Evolutionary conservation across 2,797 vertebrate species (phyloP), one percentile per base, ranked within the genome.

Genomic region (Sphenodon punctatus): DNA sequence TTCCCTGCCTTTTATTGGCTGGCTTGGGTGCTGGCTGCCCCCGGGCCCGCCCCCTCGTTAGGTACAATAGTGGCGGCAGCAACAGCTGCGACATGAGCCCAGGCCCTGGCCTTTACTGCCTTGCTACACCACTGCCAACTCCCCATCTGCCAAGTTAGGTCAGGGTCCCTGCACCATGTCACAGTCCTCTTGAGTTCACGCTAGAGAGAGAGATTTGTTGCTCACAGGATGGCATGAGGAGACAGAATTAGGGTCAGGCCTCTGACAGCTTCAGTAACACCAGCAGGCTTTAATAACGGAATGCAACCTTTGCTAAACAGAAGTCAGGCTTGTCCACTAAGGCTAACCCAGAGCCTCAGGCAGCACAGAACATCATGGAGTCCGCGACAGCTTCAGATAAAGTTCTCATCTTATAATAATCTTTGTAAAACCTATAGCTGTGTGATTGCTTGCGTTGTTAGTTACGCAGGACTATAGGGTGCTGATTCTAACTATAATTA

Each of bases 271-370:
- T 11, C 53, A 19, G 17, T 55, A 16, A 55, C 16, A 32, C 5
- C 36, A 34, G 34, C 34, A 36, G 34, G 34, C 36, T 22, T 7
- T 45, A n/a, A 27, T 3, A 23, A 41, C 43, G 39, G 16, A 20
- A 55, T 32, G 68, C 92, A 91, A 94, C 80, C 84, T 94, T 91
- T 86, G 84, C 63, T 61, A 59, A 68, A 55, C 34, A 45, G 36
- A 66, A 1, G 0, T 20, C 3, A 42, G 32, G 39, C 71, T 78
- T 76, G 10, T 13, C 34, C 34, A 51, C 1, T 2, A 45, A 27
- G 46, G 32, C 48, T 67, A 66, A 78, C 60, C n/a, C 46, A 86
- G 89, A 90, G 77, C 67, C 23, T 59, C n/a, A n/a, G n/a, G n/a
- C n/a, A 67, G 46, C 38, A 38, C 49, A 0, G 0, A 53, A 56